phyloP scores from a whole-genome alignment of 2,113 vertebrate genomes.

The Leucosticte australis region DNA sequence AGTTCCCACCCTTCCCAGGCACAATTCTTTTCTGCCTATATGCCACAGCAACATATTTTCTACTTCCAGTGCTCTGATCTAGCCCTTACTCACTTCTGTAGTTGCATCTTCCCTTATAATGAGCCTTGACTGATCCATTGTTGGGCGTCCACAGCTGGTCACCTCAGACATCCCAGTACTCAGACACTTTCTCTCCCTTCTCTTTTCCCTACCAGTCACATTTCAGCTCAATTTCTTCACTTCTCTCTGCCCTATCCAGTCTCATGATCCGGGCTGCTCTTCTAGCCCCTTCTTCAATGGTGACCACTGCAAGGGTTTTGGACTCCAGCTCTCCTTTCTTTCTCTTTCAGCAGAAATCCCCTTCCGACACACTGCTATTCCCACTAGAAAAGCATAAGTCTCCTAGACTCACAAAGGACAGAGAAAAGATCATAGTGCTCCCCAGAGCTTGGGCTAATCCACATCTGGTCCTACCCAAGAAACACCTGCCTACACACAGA shows the following conservation, averaged over 20 bases:
- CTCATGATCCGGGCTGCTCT: not conserved
- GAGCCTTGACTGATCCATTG: not conserved
- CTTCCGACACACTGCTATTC: not conserved
- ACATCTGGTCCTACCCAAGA: not conserved
- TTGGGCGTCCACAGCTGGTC: not conserved
- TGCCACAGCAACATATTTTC: not conserved
- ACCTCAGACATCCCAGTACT: not conserved
- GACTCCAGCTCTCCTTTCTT: not conserved
- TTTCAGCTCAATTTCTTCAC: not conserved
- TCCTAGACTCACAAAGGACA: rapidly evolving
- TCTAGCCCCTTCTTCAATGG: not conserved
- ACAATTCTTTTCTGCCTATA: not conserved
- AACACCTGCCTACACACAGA: not conserved
- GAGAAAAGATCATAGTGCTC: not conserved
- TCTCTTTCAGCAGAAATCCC: not conserved
- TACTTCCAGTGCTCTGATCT: not conserved
- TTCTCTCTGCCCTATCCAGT: not conserved
- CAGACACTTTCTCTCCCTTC: not conserved
- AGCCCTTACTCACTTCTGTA: not conserved
- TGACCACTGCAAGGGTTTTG: not conserved
- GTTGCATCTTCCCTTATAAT: not conserved
- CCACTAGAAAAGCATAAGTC: rapidly evolving
- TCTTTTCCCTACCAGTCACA: not conserved
- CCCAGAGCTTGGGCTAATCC: not conserved
- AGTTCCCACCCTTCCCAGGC: not conserved